Percentiles rank a stretch among this genome's conserved stretches.
These are phyloP conservation scores for Petrocephalus microphthalmus DNA, from an alignment of 2,113 vertebrate genomes.

Conservation along the genomic window DNA sequence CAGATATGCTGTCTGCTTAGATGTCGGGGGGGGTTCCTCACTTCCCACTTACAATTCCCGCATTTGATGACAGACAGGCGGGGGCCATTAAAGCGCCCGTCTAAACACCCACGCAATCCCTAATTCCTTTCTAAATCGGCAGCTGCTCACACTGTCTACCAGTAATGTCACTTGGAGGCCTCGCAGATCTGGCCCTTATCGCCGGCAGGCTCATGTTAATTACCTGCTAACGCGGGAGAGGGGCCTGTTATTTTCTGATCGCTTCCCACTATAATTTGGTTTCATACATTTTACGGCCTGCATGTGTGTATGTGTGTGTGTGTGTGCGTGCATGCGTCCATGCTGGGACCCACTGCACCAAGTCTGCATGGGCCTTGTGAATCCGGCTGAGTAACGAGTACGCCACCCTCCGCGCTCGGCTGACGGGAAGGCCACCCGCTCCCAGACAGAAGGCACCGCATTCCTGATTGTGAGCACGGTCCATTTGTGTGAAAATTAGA, in stretches of 20 bases:
- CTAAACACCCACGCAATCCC: conserved; percentile 30
- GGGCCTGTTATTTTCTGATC: background rate
- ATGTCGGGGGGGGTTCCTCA: background rate
- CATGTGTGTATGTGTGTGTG: background rate
- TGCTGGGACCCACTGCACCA: background rate
- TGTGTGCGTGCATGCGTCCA: conserved; percentile 19
- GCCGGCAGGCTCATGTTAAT: conserved; percentile 40
- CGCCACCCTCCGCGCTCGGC: background rate
- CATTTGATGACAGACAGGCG: background rate
- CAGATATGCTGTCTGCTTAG: background rate
- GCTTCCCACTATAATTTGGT: background rate
- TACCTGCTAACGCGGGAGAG: conserved; percentile 38
- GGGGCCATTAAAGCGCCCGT: conserved; percentile 32
- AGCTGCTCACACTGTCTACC: conserved; percentile 29
- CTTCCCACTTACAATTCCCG: background rate
- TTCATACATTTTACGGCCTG: conserved; percentile 3
- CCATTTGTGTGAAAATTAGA: background rate
- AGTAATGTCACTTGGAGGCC: conserved; percentile 33
- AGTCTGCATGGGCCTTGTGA: background rate
- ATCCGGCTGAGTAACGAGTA: background rate
- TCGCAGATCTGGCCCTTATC: conserved; percentile 39
- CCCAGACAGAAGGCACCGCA: background rate
- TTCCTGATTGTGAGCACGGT: background rate
- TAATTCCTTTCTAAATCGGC: conserved; percentile 23
- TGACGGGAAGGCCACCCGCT: background rate